Evolutionary conservation across 2,888 invertebrate species (phyloP), one percentile per base, ranked within the genome.

Genomic region (Altica lythri): DNA sequence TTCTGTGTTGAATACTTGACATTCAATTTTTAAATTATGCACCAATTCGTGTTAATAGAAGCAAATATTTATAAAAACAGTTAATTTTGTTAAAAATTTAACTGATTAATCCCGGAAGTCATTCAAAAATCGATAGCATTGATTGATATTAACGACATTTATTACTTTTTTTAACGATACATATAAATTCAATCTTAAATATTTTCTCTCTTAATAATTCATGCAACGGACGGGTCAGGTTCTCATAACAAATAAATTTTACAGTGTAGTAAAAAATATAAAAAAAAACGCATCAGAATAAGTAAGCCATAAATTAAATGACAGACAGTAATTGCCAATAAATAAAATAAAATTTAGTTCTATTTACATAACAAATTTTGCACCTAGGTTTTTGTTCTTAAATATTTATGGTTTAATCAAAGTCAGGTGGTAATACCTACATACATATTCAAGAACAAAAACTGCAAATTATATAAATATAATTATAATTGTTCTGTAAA

Each of bases 191-290:
- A 13, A 5, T 13, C 19, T 45, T 19, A 19, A 45, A 34, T 18
- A 22, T 45, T 32, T 45, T 34, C 12, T 30, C 34, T 45, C 9
- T 38, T 48, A 29, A 48, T 48, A 25, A 13, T 5, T 12, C 47
- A 48, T 38, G 47, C 47, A 48, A 38, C 47, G n/a, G n/a, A n/a
- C 29, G 17, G 47, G 47, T 48, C 47, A 38, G 29, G 47, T 48
- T 48, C 47, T 38, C 47, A 48, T 48, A 37, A 37, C 37, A 48
- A 48, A 48, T 48, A 48, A 48, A 48, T 38, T 38, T 48, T 25
- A 48, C 22, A 17, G 38, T 19, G 12, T 19, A 25, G 38, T 18
- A 8, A 38, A 29, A 48, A 38, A 32, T 45, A 10, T 16, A n/a
- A 14, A 45, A 45, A 45, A 9, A 22, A 45, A 32, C 32, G 45